phyloP scores from a whole-genome alignment of 2,888 invertebrate genomes.

The Dromius quadrimaculatus region DNA sequence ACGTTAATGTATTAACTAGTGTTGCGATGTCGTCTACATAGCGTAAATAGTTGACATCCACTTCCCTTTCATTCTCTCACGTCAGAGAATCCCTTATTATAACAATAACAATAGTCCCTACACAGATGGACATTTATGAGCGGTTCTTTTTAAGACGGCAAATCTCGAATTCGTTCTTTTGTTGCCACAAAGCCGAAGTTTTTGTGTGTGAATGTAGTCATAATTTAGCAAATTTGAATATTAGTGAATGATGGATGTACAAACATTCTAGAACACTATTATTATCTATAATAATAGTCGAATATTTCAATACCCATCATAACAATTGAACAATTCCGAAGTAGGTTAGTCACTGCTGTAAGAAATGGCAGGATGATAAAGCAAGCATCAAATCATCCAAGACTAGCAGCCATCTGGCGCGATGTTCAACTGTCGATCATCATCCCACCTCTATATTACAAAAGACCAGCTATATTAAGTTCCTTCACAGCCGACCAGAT shows the following conservation, averaged over 20 bases:
- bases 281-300: background rate
- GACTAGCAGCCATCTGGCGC: slow-evolving; percentile 20
- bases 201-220: too few relatives aligned
- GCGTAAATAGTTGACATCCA: too few relatives aligned
- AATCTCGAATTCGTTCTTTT: slow-evolving; percentile 64
- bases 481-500: slow-evolving; percentile 59
- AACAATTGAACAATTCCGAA: slow-evolving; percentile 21
- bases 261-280: background rate
- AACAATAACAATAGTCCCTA: slow-evolving; percentile 60
- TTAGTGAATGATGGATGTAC: too few relatives aligned
- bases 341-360: slow-evolving; percentile 16
- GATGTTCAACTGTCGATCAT: slow-evolving; percentile 35
- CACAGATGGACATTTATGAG: slow-evolving; percentile 63
- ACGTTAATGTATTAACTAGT: too few relatives aligned
- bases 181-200: slow-evolving; percentile 55
- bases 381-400: too few relatives aligned
- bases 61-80: too few relatives aligned
- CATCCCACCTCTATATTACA: slow-evolving; percentile 37
- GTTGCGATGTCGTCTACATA: too few relatives aligned
- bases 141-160: slow-evolving; percentile 62
- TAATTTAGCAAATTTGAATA: too few relatives aligned
- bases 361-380: slow-evolving; percentile 34
- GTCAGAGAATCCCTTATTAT: too few relatives aligned
- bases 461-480: slow-evolving; percentile 50
- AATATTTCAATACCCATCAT: slow-evolving; percentile 4